Percentiles rank a stretch among this genome's conserved stretches.
phyloP scores from a whole-genome alignment of 2,888 invertebrate species.

The Ceraclea dissimilis region DNA sequence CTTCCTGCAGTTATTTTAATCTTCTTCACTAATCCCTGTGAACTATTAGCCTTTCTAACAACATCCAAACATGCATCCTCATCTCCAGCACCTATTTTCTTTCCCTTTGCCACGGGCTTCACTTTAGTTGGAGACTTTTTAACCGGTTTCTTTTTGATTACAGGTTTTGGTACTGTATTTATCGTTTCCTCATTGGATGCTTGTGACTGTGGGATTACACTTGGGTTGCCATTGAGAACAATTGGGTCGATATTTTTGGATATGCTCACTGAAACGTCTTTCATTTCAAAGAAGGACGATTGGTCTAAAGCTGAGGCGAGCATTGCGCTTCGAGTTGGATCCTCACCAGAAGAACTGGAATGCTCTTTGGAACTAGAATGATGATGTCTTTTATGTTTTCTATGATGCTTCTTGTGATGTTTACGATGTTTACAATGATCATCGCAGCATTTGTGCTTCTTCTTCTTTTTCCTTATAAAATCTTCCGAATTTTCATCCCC shows the following conservation, averaged over 20 bases:
- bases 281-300: constrained; percentile 18
- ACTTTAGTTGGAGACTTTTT: constrained; percentile 42
- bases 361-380: constrained; percentile 47
- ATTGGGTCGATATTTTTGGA: constrained; percentile 32
- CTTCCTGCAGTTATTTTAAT: constrained; percentile 19
- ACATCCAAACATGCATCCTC: constrained; percentile 14
- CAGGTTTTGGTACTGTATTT: constrained; percentile 34
- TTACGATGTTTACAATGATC: constrained; percentile 63
- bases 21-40: constrained; percentile 29
- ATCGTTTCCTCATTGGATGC: constrained; percentile 38
- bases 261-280: constrained; percentile 16
- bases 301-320: constrained; percentile 18
- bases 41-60: constrained; percentile 3
- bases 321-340: constrained; percentile 29
- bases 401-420: constrained; percentile 72
- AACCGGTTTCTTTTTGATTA: constrained; percentile 27
- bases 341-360: constrained; percentile 46
- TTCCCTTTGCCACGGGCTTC: constrained; percentile 33
- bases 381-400: constrained; percentile 71
- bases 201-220: neutral
- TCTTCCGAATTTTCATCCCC: constrained; percentile 38
- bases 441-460: constrained; percentile 61
- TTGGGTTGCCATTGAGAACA: neutral
- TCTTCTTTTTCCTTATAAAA: constrained; percentile 58
- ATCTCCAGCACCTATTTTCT: constrained; percentile 13